These are phyloP conservation scores for Myotis findleyi DNA, from an alignment of 2,797 vertebrate species.

Conservation along the genomic window DNA sequence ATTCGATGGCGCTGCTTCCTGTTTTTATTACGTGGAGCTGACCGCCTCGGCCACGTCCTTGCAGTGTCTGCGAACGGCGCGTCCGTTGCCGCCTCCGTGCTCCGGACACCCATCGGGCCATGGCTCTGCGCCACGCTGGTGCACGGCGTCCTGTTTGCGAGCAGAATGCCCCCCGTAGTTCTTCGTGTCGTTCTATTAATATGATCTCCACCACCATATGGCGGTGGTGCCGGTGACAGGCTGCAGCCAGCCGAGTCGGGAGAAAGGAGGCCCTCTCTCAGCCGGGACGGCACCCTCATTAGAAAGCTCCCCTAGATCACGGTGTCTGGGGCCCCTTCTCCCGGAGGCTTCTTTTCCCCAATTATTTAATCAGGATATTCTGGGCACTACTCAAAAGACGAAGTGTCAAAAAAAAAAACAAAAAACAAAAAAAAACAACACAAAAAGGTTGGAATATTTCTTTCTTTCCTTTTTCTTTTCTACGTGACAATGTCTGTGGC, in stretches of 20 bases:
- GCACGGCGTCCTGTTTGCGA: background rate
- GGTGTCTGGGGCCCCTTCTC: background rate
- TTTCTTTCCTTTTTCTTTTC: conserved; percentile 46
- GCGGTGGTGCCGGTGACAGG: conserved; percentile 58
- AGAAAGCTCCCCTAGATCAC: background rate
- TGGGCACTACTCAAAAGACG: conserved; percentile 32
- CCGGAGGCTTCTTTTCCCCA: background rate
- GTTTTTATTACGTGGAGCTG: background rate
- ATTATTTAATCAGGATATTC: conserved; percentile 44
- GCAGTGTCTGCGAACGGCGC: background rate
- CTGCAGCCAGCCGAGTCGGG: background rate
- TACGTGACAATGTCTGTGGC: background rate
- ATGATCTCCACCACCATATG: conserved; percentile 78
- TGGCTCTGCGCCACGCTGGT: background rate
- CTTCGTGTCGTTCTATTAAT: conserved; percentile 80
- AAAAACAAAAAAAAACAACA: too few relatives aligned
- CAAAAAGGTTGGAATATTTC: background rate
- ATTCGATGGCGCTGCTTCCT: background rate
- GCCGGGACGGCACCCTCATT: conserved; percentile 2
- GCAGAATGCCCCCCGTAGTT: conserved; percentile 61
- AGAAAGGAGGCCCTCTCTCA: background rate
- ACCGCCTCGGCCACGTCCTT: background rate
- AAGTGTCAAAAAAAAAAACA: background rate
- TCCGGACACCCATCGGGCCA: background rate
- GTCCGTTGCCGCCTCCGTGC: background rate